Conservation (phyloP, 1,140 invertebrate species). For the Drosophila azteca region DNA sequence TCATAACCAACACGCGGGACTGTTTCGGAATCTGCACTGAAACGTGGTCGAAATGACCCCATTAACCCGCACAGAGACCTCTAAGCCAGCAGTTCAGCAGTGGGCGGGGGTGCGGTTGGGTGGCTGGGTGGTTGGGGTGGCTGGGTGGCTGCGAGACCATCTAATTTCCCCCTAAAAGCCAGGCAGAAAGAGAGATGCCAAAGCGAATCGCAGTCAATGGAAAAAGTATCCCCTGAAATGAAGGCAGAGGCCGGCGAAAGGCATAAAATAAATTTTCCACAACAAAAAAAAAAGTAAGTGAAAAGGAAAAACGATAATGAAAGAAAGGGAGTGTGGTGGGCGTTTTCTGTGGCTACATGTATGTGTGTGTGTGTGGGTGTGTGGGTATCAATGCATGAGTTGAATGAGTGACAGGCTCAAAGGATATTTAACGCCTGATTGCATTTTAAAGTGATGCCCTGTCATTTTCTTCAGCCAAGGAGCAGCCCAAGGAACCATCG, state of each 20-base stretch:
- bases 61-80: slow-evolving; percentile 43
- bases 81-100: slow-evolving; percentile 20
- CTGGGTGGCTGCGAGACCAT: slow-evolving; percentile 5
- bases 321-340: slow-evolving; percentile 6
- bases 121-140: no score
- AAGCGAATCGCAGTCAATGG: slow-evolving; percentile 42
- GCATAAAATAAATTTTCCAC: slow-evolving; percentile 58
- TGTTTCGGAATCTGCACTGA: slow-evolving; percentile 27
- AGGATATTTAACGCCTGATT: slow-evolving; percentile 76
- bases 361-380: slow-evolving; percentile 7
- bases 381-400: slow-evolving; percentile 59
- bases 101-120: not conserved
- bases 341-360: slow-evolving; percentile 4
- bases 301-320: slow-evolving; percentile 55
- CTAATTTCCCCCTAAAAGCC: slow-evolving; percentile 28
- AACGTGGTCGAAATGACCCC: slow-evolving; percentile 53
- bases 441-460: slow-evolving; percentile 68
- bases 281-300: slow-evolving; percentile 15
- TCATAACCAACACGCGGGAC: slow-evolving; percentile 40
- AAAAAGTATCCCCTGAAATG: slow-evolving; percentile 42
- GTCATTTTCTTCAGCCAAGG: slow-evolving; percentile 21
- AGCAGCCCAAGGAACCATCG: slow-evolving; percentile 29
- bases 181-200: slow-evolving; percentile 10
- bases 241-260: slow-evolving; percentile 47
- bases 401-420: slow-evolving; percentile 66